Evolutionary conservation across 2,888 invertebrate genomes (phyloP), one percentile per base, ranked within the genome.

Genomic region (Heliconius cydno): DNA sequence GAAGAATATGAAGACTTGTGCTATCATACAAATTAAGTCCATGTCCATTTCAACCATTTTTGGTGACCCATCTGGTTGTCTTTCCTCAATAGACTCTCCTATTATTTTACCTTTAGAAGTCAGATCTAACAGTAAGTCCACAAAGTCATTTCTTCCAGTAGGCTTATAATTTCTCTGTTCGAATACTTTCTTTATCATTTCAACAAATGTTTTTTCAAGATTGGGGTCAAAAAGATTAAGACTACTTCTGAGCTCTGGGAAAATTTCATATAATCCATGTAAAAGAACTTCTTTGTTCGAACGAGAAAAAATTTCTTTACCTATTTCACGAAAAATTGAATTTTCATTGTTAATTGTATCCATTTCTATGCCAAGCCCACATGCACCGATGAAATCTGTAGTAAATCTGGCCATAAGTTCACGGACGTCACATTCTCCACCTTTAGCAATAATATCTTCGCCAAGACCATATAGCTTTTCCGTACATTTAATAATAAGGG

Each of bases 1-100:
- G 57, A 93, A 93, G 83, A 93, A 93, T 19, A 92, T 82, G 34
- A 91, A 90, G 9, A 91, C 88, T 83, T 92, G 92, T 6, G 92
- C 91, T 3, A 84, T 88, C 82, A 92, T 85, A 67, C 86, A 84
- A 25, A 84, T 77, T 1, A 87, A 81, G 71, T 88, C 87, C 86
- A 92, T 85, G 38, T 91, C 89, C 85, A 91, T 84, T 77, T 90
- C 88, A 0, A 87, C 88, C 15, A 80, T 79, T 22, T 84, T 79
- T 9, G 91, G 87, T 3, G 85, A 86, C 0, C 93, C 93, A 41
- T 92, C 89, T 3, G 85, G 71, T 41, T 85, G 85, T 67, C 81
- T 83, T 25, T 86, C 87, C 74, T 91, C 91, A 10, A 92, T 84
- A 0, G 92, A 92, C 12, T 92, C 90, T 1, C 90, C 90, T 22